Base-by-base conservation (phyloP, 2,888 invertebrate species). In the Nomada goodeniana region DNA sequence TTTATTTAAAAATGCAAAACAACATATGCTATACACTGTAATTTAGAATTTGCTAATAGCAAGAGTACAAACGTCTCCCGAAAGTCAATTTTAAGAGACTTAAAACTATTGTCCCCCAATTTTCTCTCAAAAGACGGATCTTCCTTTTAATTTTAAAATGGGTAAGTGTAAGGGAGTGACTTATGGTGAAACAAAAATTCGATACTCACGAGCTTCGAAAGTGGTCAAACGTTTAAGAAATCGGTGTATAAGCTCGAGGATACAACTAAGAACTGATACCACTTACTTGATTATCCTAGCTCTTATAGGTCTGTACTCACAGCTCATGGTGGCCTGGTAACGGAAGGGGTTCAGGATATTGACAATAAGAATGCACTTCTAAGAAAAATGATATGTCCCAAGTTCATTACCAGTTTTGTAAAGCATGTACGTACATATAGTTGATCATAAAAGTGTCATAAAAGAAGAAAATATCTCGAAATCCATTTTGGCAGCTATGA, bases 181-280 rank as follows among this genome's bases (percentile, higher is more conserved):
- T 36, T 18, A 44, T 61, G n/a, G 23, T 57, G 7, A 53, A 75
- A 52, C 11, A 59, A 60, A 42, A 2, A 29, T 69, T 36, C 29
- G 69, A 55, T 78, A 73, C 76, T 76, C 50, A 75, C 67, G 10
- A 68, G 52, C 5, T 29, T 20, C 20, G 36, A 50, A 13, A 79
- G 42, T 18, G 76, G 59, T 75, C 29, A 63, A 78, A 63, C 52
- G 68, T 52, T 72, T 65, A 47, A 60, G 75, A 84, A 88, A 86
- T 88, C 88, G 84, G 88, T 89, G 90, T 91, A 91, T 90, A 91
- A 90, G 91, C 91, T 90, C 90, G 88, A 88, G 85, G 86, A 90
- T 88, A 88, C 89, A 91, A 89, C 89, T 89, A 90, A 90, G 89
- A 91, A 93, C 93, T 93, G 93, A 92, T 93, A 92, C 91, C 83